Evolutionary conservation across 2,797 vertebrate species (phyloP), one percentile per base, ranked within the genome.

Genomic region (Ibycter americanus): DNA sequence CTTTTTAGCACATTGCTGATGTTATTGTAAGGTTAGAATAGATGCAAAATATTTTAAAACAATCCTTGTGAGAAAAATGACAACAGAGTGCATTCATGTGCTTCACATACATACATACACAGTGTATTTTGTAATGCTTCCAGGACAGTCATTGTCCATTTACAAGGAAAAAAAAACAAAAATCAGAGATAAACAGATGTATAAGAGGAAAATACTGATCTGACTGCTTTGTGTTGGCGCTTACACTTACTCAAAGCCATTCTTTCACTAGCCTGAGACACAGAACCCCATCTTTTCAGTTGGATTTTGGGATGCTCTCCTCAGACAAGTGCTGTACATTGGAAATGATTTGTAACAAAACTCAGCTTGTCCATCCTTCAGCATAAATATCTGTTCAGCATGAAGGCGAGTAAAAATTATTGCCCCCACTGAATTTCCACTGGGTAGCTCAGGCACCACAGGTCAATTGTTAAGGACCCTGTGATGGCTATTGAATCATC

Each of bases 1-100:
- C 82, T 93, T 96, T 81, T 81, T 31, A 92, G 63, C 63, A 67
- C 81, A 52, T 38, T 73, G 76, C 59, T 87, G 84, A 87, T 77
- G 54, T 49, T 74, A 80, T 80, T 91, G 61, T 91, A 80, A 90
- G 89, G 87, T 85, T 25, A 65, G 63, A 87, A 62, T 67, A 85
- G 56, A 92, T 25, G 34, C 34, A 95, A 94, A 95, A 80, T 82
- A 80, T 87, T 94, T 92, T 38, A 34, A 82, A 94, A 87, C 66
- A 92, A 71, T 63, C 36, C 47, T 59, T 77, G n/a, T 67, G 79
- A 95, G 89, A 83, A 85, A 92, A 78, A 38, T 36, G 2, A 32
- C 78, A 55, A 55, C 15, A 13, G 63, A 96, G 59, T 38, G 32
- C 16, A 8, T 65, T 87, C 40, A 18, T 56, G 87, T 91, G 56